Conservation (phyloP, 2,888 invertebrate genomes). For the Ypsolopha scabrella region DNA sequence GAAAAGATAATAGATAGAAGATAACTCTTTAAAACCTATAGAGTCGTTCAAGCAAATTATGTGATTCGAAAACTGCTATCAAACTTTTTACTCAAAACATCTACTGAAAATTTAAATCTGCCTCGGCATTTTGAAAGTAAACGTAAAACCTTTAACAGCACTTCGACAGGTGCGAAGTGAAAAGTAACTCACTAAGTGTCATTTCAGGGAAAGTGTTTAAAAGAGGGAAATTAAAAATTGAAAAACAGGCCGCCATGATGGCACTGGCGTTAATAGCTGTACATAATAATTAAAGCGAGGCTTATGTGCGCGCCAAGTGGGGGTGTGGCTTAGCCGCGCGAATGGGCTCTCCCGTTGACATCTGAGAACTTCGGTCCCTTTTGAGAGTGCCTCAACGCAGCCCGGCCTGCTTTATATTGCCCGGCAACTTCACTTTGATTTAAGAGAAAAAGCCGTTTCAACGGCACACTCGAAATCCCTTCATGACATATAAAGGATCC, state of each 20-base stretch:
- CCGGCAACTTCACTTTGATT: conserved; percentile 64
- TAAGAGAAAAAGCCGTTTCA: conserved; percentile 60
- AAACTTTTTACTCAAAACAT: too few species aligned
- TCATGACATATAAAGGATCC: conserved; percentile 27
- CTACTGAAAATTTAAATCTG: too few species aligned
- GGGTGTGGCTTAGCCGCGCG: conserved; percentile 64
- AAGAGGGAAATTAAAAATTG: conserved; percentile 68
- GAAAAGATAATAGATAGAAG: too few species aligned
- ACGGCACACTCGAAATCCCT: conserved; percentile 39
- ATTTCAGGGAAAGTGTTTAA: conserved; percentile 40
- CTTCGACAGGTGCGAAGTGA: conserved; percentile 2
- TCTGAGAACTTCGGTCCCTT: conserved; percentile 64
- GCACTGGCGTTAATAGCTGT: conserved; percentile 66
- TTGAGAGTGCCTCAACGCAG: conserved; percentile 55
- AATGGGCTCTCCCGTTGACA: conserved; percentile 65
- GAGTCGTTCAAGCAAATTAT: too few species aligned
- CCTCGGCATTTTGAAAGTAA: neutral
- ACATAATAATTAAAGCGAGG: conserved; percentile 69
- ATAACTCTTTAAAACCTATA: too few species aligned
- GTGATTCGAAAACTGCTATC: too few species aligned
- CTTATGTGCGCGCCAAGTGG: conserved; percentile 66
- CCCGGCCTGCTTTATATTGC: conserved; percentile 67
- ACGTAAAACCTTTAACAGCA: conserved; percentile 1
- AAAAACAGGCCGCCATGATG: conserved; percentile 67
- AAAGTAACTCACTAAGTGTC: conserved; percentile 28